Conservation (phyloP, 2,113 vertebrate genomes). For the Hippoglossus stenolepis region DNA sequence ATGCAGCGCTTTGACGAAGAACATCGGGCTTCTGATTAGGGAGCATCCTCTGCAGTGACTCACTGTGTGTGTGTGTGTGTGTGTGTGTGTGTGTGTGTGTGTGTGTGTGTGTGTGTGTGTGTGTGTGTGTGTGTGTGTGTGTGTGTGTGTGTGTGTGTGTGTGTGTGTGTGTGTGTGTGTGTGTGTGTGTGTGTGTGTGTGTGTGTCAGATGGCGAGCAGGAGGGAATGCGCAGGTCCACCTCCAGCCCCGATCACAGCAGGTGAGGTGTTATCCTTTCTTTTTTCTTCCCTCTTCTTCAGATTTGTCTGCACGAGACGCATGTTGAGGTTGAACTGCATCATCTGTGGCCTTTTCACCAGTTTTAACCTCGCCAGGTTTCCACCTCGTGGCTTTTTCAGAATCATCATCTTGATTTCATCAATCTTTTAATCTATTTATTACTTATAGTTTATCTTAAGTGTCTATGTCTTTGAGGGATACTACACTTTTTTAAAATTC, state of each 20-base stretch:
- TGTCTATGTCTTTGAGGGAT: no score
- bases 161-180: neutral
- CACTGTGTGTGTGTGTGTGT: constrained; percentile 10
- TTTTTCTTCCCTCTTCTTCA: neutral
- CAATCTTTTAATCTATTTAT: no score
- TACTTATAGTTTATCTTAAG: no score
- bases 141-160: constrained; percentile 30
- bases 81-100: constrained; percentile 15
- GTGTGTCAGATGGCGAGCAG: constrained; percentile 74
- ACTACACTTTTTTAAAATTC: no score
- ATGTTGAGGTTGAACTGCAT: constrained; percentile 6
- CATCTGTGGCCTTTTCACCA: neutral
- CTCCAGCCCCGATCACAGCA: constrained; percentile 82
- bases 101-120: neutral
- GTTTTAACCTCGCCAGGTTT: neutral
- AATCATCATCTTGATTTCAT: no score
- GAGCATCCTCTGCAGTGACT: constrained; percentile 10
- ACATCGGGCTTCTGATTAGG: constrained; percentile 36
- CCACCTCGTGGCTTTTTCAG: no score
- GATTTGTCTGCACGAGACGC: neutral
- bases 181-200: constrained; percentile 6
- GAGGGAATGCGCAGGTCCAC: constrained; percentile 76
- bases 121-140: constrained; percentile 4
- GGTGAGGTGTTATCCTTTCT: constrained; percentile 61
- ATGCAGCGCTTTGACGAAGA: constrained; percentile 23